Evolutionary conservation across 2,888 invertebrate genomes (phyloP), one percentile per base, ranked within the genome.

Genomic region (Monochamus alternatus): DNA sequence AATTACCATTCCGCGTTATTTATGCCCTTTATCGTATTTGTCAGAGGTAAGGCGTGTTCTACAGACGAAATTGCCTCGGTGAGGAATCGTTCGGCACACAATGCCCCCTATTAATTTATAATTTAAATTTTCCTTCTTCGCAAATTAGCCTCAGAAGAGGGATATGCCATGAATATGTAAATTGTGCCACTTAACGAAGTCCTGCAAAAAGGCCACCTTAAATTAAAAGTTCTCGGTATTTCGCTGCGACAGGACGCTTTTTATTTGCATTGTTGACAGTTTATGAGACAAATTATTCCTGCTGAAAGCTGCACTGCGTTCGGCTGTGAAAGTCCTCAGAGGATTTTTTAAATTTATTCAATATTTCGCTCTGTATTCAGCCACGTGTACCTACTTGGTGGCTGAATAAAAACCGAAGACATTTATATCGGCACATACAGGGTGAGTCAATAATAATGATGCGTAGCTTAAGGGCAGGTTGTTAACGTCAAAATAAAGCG

Each of bases 131-230:
- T 74, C 76, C 73, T 75, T 62, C 73, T 74, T 65, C 74, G 62
- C 73, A 72, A 78, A 76, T 76, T 75, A 75, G 66, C 65, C 38
- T 59, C 71, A 14, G 58, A 63, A 73, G 74, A 67, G 65, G 75
- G 75, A 76, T 76, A 74, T 74, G 76, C 76, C 69, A 78, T 78
- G 78, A 76, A 76, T 75, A 78, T 78, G 78, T 76, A 76, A 78
- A 78, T 78, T 76, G 8, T 32, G 52, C 66, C 66, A 32, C 66
- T 65, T 66, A 66, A 66, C 52, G 66, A 66, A 38, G 52, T 31
- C 22, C 66, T 55, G 38, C 14, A 66, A 66, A 55, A 66, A 66
- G n/a, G 38, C 38, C 38, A 38, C 12, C 66, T 66, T 66, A 66
- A 52, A 66, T 66, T 66, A 32, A 66, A 65, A 66, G 52, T 55